Evolutionary conservation across 2,888 invertebrate genomes (phyloP), one percentile per base, ranked within the genome.

Genomic region (Idaea straminata): DNA sequence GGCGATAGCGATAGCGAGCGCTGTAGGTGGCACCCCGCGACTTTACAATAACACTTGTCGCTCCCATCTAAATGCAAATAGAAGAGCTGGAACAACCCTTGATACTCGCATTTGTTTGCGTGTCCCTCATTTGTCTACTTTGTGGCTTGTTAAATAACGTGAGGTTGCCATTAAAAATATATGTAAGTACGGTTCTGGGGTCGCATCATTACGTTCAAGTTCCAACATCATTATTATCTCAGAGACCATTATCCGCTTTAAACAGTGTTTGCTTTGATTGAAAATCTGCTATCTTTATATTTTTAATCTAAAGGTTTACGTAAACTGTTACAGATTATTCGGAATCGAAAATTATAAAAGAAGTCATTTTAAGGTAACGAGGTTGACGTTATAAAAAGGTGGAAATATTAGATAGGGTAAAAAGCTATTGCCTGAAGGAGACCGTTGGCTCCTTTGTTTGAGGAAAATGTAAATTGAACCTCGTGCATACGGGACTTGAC

Each of bases 51-150:
- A 87, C 72, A 72, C 87, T 88, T 85, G 86, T 86, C 85, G 81
- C 84, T 76, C 83, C 85, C 83, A 88, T 89, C 85, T 88, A 89
- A 85, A 91, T 90, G 91, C 87, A 89, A 91, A 91, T 91, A 86
- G 78, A 82, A 79, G 74, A 73, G 77, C 77, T 79, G 80, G 80
- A 77, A 79, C 77, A 73, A 81, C 86, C 85, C 89, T 83, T 84
- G 86, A 87, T 87, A 86, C 86, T 85, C 75, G 69, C 72, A 68
- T 74, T 70, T 80, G 83, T 84, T 74, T 82, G 78, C 82, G 80
- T 82, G 81, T 86, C 86, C 87, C 88, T 88, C 88, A 89, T 91
- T 90, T 89, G 88, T 88, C 83, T 83, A 81, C 82, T 83, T 83
- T 80, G 76, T 72, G 75, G 74, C 79, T 81, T 77, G 78, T 81